These are phyloP conservation scores for Sesia apiformis DNA, from an alignment of 2,888 invertebrate genomes.

Conservation along the genomic window DNA sequence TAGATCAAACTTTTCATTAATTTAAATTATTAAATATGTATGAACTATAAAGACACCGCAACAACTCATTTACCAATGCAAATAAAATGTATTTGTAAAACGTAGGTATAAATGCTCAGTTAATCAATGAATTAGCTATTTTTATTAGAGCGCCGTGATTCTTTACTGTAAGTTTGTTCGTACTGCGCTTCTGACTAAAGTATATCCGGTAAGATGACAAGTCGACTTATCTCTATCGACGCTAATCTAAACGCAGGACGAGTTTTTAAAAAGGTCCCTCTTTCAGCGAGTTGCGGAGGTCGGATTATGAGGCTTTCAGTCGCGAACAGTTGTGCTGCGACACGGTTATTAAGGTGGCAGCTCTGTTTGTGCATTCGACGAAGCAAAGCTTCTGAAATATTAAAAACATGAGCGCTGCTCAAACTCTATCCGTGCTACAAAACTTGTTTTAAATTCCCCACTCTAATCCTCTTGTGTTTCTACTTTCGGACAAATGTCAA, in stretches of 20 bases:
- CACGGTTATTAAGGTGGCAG: constrained; percentile 58
- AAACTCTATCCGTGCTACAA: constrained; percentile 24
- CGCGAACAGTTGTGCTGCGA: constrained; percentile 37
- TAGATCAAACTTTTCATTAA: too few species aligned
- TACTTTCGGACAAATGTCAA: constrained; percentile 10
- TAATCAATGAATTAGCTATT: too few species aligned
- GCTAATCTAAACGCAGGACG: constrained; percentile 50
- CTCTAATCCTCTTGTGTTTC: constrained; percentile 8
- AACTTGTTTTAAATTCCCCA: constrained; percentile 18
- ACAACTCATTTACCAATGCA: too few species aligned
- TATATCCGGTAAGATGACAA: constrained; percentile 52
- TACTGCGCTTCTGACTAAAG: constrained; percentile 32
- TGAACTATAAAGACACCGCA: too few species aligned
- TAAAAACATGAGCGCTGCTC: constrained; percentile 45
- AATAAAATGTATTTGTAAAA: too few species aligned
- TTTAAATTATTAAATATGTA: too few species aligned
- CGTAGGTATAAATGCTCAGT: too few species aligned
- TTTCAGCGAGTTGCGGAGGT: constrained; percentile 33
- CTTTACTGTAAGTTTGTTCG: not conserved
- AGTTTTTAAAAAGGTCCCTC: constrained; percentile 49
- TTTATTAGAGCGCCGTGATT: not conserved
- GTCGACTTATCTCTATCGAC: constrained; percentile 50
- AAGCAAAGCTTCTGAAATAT: constrained; percentile 56
- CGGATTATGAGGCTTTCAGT: constrained; percentile 59
- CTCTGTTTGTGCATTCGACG: constrained; percentile 61